Conservation (phyloP, 2,797 vertebrate genomes). For the Hozukius guyotensis region DNA sequence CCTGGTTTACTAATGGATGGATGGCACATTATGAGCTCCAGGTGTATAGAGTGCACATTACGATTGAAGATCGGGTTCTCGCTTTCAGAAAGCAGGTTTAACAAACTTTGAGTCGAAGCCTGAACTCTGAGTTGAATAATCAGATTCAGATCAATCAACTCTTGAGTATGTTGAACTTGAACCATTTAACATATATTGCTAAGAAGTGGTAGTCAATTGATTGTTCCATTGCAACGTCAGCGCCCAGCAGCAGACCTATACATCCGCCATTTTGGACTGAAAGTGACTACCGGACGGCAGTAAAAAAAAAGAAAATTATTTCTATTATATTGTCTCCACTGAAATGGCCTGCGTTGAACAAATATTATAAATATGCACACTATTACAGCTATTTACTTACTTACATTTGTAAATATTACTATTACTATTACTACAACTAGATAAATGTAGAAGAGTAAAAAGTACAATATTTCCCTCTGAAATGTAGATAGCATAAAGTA, state of each 20-base stretch:
- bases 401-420: too few relatives aligned
- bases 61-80: not conserved
- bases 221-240: too few relatives aligned
- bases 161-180: not conserved
- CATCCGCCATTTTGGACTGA: too few relatives aligned
- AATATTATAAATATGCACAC: too few relatives aligned
- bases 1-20: conserved; percentile 4
- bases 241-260: too few relatives aligned
- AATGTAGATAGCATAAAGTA: not conserved
- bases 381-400: too few relatives aligned
- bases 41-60: not conserved
- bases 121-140: not conserved
- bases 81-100: not conserved
- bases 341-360: too few relatives aligned
- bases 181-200: too few relatives aligned
- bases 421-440: not conserved
- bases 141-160: not conserved
- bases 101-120: not conserved
- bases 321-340: too few relatives aligned
- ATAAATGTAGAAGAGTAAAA: not conserved
- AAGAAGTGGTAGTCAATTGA: too few relatives aligned
- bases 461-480: not conserved
- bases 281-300: too few relatives aligned
- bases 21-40: not conserved
- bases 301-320: too few relatives aligned